These are phyloP conservation scores for Strix uralensis DNA, from an alignment of 2,113 vertebrate genomes.

Conservation along the genomic window DNA sequence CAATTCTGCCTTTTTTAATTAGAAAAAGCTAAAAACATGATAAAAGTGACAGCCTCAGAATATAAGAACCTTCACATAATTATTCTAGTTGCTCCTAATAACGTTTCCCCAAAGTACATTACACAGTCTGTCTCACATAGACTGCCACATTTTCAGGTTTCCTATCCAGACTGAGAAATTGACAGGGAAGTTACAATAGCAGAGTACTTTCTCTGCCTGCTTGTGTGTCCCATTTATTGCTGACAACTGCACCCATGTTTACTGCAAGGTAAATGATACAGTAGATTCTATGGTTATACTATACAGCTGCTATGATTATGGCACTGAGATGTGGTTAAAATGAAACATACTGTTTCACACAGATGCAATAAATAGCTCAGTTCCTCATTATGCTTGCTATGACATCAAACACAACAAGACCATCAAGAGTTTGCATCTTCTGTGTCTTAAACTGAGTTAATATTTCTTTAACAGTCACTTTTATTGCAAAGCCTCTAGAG, in stretches of 20 bases:
- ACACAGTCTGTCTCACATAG: rapidly evolving
- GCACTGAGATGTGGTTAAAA: background rate
- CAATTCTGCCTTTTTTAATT: background rate
- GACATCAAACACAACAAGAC: background rate
- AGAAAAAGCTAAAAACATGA: background rate
- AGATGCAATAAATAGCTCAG: background rate
- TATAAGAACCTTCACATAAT: background rate
- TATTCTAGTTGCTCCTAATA: background rate
- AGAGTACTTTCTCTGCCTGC: background rate
- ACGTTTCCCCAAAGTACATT: background rate
- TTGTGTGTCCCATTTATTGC: background rate
- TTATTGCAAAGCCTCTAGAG: background rate
- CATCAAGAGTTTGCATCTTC: background rate
- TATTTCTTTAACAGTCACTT: background rate
- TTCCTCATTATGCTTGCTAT: background rate
- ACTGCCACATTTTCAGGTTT: background rate
- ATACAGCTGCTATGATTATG: background rate
- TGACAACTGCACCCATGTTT: background rate
- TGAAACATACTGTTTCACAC: background rate
- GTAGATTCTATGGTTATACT: background rate
- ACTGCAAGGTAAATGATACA: background rate
- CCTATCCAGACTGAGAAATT: background rate
- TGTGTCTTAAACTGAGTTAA: background rate
- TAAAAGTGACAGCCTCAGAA: background rate
- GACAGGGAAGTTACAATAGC: background rate